Percentiles rank a stretch among this genome's conserved stretches.
Evolutionary conservation across 2,888 invertebrate genomes (phyloP).

Genomic region (Eupsilia transversa): DNA sequence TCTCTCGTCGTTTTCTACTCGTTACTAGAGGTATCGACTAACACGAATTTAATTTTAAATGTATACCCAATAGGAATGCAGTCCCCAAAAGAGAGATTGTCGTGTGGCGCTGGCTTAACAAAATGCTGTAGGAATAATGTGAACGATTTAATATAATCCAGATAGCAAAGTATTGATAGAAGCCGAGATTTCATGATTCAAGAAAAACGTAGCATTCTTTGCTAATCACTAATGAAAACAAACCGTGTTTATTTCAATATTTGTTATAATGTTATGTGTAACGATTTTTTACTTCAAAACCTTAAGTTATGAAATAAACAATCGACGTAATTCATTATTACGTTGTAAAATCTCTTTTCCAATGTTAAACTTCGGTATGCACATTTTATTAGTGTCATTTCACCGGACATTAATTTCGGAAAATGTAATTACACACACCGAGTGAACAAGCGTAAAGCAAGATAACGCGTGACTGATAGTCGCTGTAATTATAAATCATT

Average conservation of each 20-base stretch:
- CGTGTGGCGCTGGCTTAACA: not conserved
- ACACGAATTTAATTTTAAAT: constrained; percentile 35
- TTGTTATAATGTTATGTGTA: no score
- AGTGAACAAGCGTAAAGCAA: constrained; percentile 60
- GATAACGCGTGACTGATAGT: constrained; percentile 65
- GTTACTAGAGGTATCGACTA: not conserved
- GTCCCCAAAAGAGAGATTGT: not conserved
- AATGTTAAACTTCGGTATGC: constrained; percentile 34
- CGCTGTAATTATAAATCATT: constrained; percentile 66
- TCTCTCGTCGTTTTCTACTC: not conserved
- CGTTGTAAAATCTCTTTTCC: constrained; percentile 1
- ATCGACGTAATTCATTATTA: not conserved
- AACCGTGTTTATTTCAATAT: no score
- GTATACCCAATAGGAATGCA: not conserved
- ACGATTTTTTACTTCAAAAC: not conserved
- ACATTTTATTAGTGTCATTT: constrained; percentile 50
- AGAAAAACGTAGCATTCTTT: not conserved
- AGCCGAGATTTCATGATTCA: no score
- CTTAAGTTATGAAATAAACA: not conserved
- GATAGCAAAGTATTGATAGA: not conserved
- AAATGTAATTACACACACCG: constrained; percentile 62
- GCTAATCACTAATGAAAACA: no score
- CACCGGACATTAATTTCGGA: constrained; percentile 64
- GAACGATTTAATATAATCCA: not conserved
- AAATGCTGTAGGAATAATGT: not conserved